Base-by-base conservation (phyloP, 2,888 invertebrate genomes). In the Lepidochrysops patricia region DNA sequence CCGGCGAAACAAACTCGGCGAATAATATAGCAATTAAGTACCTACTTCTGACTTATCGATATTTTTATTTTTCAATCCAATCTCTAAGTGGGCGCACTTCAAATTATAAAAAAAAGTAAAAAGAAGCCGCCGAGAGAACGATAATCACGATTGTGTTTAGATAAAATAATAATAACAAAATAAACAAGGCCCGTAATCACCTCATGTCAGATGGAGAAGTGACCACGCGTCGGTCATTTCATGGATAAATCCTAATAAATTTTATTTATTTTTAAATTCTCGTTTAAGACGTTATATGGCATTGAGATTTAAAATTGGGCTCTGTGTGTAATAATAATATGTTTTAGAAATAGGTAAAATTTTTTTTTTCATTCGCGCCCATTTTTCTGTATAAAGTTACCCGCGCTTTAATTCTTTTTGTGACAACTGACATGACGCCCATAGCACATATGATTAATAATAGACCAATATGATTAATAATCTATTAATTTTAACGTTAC, bases 141-240 rank as follows among this genome's bases (percentile, higher is more conserved):
- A 80, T 84, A 86, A 84, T 86, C 82, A 85, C 79, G 84, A 85
- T 82, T 82, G 87, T 84, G 86, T 86, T 86, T 83, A 81, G 86
- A 87, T 85, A 87, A 86, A 84, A 80, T 74, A 76, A 82, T 81
- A 83, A 82, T 79, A 84, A 87, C 82, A 85, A 84, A 85, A 86
- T 80, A 86, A 86, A 87, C 84, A 85, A 77, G 75, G 67, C 71
- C 71, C 77, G 77, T 86, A 88, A 88, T 87, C 87, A 87, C 82
- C 77, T 83, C 78, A 72, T 74, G 85, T 84, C 82, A 79, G 76
- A 67, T 72, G 73, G 72, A 70, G 73, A 67, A 65, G 72, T 70
- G 70, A 64, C 78, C 69, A 74, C 23, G 61, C 12, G 6, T 52
- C 54, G 19, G 4, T 6, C 37, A 19, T 26, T 23, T 15, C 37